These are phyloP conservation scores for Andrena bucephala DNA, from an alignment of 2,888 invertebrate genomes.

Conservation along the genomic window DNA sequence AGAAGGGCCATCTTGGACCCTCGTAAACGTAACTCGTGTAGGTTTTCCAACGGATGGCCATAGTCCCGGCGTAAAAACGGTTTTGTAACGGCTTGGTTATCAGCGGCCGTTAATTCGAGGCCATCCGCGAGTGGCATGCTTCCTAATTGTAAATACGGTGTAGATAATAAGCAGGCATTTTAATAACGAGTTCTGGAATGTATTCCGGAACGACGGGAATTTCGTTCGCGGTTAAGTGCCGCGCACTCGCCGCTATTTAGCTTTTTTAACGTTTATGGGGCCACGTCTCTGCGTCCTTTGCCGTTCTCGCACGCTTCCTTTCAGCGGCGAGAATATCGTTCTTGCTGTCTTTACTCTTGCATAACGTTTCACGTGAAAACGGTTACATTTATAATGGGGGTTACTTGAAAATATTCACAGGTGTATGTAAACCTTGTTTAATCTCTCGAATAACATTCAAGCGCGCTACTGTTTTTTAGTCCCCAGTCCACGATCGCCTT, in stretches of 20 bases:
- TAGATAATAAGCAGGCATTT: conserved; percentile 6
- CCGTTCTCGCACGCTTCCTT: not conserved
- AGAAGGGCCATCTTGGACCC: too few relatives aligned
- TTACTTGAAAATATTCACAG: not conserved
- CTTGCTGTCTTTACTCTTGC: not conserved
- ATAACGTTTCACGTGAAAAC: not conserved
- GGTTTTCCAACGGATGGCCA: not conserved
- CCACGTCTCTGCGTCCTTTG: not conserved
- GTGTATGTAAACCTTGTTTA: not conserved
- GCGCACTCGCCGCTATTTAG: not conserved
- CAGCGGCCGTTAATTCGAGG: conserved; percentile 11
- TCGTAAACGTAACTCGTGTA: conserved; percentile 2
- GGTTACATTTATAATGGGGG: not conserved
- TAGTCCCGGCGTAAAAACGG: not conserved
- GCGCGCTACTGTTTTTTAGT: too few relatives aligned
- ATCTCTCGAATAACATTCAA: too few relatives aligned
- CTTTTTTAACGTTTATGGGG: not conserved
- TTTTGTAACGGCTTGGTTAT: conserved; percentile 9
- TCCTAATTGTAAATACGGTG: conserved; percentile 11
- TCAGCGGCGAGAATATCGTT: not conserved
- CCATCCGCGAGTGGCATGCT: not conserved
- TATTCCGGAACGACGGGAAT: conserved; percentile 12
- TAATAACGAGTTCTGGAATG: conserved; percentile 3
- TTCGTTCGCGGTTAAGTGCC: conserved; percentile 15
- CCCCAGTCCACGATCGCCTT: too few relatives aligned